phyloP scores from a whole-genome alignment of 2,888 invertebrate genomes.

The Drosophila aldrichi region DNA sequence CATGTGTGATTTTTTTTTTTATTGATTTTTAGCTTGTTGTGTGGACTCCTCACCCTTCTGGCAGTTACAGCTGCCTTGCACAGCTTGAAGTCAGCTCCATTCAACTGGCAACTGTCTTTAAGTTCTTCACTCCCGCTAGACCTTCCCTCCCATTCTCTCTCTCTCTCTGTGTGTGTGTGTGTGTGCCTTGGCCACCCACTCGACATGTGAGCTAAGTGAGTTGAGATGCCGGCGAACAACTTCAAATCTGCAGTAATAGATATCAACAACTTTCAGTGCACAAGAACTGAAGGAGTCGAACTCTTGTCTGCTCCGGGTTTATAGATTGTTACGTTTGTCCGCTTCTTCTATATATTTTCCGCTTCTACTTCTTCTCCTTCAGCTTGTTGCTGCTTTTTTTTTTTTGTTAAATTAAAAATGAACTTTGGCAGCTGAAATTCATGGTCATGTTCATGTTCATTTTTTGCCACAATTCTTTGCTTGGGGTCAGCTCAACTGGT shows the following conservation, averaged over 20 bases:
- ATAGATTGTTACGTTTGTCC: conserved; percentile 58
- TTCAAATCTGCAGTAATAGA: conserved; percentile 79
- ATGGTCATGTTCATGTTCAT: conserved; percentile 71
- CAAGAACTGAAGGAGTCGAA: conserved; percentile 23
- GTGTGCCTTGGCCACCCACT: conserved; percentile 13
- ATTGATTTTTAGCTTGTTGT: no score
- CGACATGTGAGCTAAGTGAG: conserved; percentile 64
- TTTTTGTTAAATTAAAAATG: conserved; percentile 72
- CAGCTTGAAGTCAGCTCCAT: conserved; percentile 60
- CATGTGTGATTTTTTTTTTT: no score
- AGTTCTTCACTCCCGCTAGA: conserved; percentile 24
- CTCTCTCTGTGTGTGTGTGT: no score
- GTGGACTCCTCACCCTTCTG: conserved; percentile 1
- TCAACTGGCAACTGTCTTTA: conserved; percentile 72
- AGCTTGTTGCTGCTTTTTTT: conserved; percentile 12
- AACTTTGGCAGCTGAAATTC: conserved; percentile 76
- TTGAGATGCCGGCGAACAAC: conserved; percentile 71
- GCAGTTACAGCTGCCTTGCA: conserved; percentile 33
- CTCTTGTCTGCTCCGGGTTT: conserved; percentile 41
- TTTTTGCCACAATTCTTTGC: conserved; percentile 57
- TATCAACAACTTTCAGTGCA: conserved; percentile 75
- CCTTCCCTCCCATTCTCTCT: background rate
- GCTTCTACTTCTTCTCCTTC: conserved; percentile 1
- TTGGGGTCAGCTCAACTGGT: conserved; percentile 58
- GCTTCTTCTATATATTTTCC: conserved; percentile 2